These are phyloP conservation scores for Brenthis hecate DNA, from an alignment of 2,888 invertebrate species.

Conservation along the genomic window DNA sequence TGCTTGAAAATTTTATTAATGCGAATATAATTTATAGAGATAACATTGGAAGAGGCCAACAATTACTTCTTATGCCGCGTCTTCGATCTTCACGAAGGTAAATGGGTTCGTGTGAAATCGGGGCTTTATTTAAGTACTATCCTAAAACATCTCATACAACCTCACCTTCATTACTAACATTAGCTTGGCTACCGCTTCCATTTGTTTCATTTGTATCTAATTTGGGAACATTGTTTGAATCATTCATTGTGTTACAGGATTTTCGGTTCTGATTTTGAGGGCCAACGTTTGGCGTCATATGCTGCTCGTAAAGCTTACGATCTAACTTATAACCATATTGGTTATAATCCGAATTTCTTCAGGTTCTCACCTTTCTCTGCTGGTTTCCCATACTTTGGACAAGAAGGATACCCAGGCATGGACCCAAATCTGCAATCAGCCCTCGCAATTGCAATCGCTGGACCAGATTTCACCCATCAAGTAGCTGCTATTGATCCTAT, in stretches of 20 bases:
- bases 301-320: constrained; percentile 72
- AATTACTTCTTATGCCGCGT: not conserved
- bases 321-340: constrained; percentile 62
- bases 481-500: constrained; percentile 82
- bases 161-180: constrained; percentile 23
- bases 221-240: constrained; percentile 31
- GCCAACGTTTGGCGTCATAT: constrained; percentile 62
- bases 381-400: constrained; percentile 45
- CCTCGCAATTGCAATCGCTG: constrained; percentile 77
- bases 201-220: constrained; percentile 27
- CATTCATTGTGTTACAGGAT: constrained; percentile 58
- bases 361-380: constrained; percentile 52
- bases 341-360: constrained; percentile 59
- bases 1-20: constrained; percentile 1
- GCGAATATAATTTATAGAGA: constrained; percentile 17
- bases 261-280: constrained; percentile 58
- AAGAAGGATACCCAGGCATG: constrained; percentile 46
- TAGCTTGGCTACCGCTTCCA: constrained; percentile 31
- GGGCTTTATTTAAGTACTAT: not conserved
- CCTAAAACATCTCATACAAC: not conserved
- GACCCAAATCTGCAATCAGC: constrained; percentile 61
- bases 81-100: constrained; percentile 10
- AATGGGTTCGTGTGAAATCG: not conserved
- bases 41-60: not conserved
- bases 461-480: constrained; percentile 81